Percentiles rank a stretch among this genome's conserved stretches.
Evolutionary conservation across 2,113 vertebrate genomes (phyloP).

Genomic region (Eulemur macaco): DNA sequence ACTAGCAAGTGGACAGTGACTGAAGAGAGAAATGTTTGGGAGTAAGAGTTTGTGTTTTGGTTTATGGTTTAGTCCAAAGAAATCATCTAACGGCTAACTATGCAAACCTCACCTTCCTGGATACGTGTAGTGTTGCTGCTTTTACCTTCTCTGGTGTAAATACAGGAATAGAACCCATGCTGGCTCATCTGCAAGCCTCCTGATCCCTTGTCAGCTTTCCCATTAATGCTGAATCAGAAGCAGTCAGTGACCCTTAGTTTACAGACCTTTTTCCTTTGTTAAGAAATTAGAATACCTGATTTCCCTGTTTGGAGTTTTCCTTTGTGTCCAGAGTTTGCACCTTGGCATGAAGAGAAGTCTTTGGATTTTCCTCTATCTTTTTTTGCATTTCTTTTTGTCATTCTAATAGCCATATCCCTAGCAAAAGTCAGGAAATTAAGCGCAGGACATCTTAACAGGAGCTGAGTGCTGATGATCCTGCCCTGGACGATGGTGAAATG

Average conservation of each 20-base stretch:
- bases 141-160: not conserved
- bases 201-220: not conserved
- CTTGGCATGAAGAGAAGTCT: not conserved
- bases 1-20: not conserved
- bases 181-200: not conserved
- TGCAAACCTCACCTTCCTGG: not conserved
- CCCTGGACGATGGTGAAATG: not conserved
- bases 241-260: not conserved
- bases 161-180: not conserved
- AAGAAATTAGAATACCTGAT: not conserved
- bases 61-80: not conserved
- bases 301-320: not conserved
- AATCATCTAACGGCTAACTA: not conserved
- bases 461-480: fast-evolving
- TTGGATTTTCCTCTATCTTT: not conserved
- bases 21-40: not conserved
- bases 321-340: not conserved
- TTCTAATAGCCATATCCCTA: fast-evolving
- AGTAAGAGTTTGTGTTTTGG: not conserved
- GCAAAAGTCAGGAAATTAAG: not conserved
- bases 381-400: not conserved
- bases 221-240: not conserved
- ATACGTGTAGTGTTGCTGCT: fast-evolving
- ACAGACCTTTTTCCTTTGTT: not conserved
- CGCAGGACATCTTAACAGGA: not conserved